Evolutionary conservation across 2,888 invertebrate species (phyloP).

Genomic region (Cataglyphis albicans): DNA sequence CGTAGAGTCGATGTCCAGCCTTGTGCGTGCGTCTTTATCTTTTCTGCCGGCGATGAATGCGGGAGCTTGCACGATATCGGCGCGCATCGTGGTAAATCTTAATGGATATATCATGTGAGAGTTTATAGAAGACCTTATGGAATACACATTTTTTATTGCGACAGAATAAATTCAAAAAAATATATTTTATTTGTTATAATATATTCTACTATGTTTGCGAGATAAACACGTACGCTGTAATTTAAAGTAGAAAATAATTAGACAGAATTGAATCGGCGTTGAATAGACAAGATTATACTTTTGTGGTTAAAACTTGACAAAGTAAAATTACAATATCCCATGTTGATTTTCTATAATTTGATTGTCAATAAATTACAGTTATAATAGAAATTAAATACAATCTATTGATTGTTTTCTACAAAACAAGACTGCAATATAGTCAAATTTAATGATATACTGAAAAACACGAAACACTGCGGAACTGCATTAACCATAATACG

Average conservation of each 20-base stretch:
- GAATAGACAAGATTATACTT: not conserved
- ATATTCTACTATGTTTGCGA: not conserved
- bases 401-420: conserved; percentile 36
- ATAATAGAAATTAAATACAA: not conserved
- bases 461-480: conserved; percentile 37
- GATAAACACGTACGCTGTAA: not conserved
- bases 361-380: not conserved
- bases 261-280: not conserved
- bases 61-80: not conserved
- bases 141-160: not conserved
- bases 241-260: not conserved
- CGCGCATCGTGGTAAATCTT: conserved; percentile 39
- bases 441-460: conserved; percentile 25
- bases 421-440: not conserved
- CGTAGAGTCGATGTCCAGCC: conserved; percentile 69
- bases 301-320: not conserved
- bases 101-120: conserved; percentile 31
- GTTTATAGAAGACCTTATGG: conserved; percentile 14
- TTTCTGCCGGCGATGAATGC: conserved; percentile 23
- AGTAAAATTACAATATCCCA: not conserved
- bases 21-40: conserved; percentile 57
- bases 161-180: not conserved
- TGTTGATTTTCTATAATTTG: not conserved
- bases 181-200: not conserved
- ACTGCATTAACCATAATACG: conserved; percentile 54